A percentile compares a stretch with the other conserved stretches of the same genome.
These are phyloP conservation scores for Rhynchomys soricoides DNA, from an alignment of 2,113 vertebrate species.

Conservation along the genomic window DNA sequence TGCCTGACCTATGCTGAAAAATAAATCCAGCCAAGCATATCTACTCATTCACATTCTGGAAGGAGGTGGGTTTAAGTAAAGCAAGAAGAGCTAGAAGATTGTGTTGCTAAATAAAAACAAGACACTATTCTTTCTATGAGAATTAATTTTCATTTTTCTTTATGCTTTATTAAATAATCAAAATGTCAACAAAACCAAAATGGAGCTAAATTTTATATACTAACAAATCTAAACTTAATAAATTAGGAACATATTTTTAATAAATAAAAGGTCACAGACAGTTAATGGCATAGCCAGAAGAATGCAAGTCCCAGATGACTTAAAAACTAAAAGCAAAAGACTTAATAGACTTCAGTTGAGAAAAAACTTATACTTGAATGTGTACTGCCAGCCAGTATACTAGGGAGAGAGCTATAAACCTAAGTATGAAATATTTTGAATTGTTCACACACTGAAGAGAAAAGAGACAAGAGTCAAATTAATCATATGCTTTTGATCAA, in stretches of 20 bases:
- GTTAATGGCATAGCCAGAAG: not conserved
- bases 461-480: not conserved
- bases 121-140: not conserved
- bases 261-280: conserved; percentile 23
- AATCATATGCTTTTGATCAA: not conserved
- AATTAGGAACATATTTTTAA: conserved; percentile 47
- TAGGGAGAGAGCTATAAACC: not conserved
- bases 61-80: not conserved
- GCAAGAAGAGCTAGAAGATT: not conserved
- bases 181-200: not conserved
- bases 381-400: not conserved
- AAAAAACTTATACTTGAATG: not conserved
- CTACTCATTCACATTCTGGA: conserved; percentile 1
- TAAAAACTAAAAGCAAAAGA: not conserved
- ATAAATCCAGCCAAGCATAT: not conserved
- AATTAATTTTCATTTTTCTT: not conserved
- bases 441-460: not conserved
- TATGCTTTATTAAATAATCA: conserved; percentile 7
- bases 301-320: not conserved
- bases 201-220: not conserved
- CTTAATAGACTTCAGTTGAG: not conserved
- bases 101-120: not conserved
- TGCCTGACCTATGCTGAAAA: conserved; percentile 2
- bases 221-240: not conserved
- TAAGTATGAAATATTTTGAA: not conserved